Evolutionary conservation across 2,113 vertebrate species (phyloP).

Genomic region (Bungarus multicinctus): DNA sequence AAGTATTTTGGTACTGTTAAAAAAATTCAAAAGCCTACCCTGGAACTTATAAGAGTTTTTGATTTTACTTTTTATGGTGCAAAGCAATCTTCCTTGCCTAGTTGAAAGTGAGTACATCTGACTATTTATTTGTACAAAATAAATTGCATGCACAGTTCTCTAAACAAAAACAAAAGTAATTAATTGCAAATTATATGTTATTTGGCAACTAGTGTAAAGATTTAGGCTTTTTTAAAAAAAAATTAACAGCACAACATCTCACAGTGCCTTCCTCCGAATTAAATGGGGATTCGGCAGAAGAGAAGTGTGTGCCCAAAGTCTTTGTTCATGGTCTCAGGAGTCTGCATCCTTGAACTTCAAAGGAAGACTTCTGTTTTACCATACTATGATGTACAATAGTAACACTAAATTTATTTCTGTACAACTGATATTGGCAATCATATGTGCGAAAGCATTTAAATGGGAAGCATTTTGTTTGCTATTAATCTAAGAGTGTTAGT

Average conservation of each 20-base stretch:
- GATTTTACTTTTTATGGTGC: not conserved
- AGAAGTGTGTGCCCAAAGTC: not conserved
- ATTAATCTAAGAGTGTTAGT: not conserved
- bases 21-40: not conserved
- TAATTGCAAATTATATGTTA: conserved; percentile 60
- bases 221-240: not conserved
- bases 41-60: not conserved
- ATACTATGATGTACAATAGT: not conserved
- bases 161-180: conserved; percentile 62
- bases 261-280: conserved; percentile 72
- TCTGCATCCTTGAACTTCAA: not conserved
- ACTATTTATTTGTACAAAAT: conserved; percentile 42
- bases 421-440: not conserved
- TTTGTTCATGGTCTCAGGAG: not conserved
- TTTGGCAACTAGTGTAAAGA: conserved; percentile 42
- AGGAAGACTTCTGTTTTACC: not conserved
- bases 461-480: not conserved
- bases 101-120: conserved; percentile 23
- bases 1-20: not conserved
- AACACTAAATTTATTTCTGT: not conserved
- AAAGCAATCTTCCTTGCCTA: conserved; percentile 30
- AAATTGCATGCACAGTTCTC: conserved; percentile 32
- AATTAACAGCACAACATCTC: conserved; percentile 56
- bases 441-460: not conserved
- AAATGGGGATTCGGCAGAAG: conserved; percentile 38